phyloP scores from a whole-genome alignment of 2,113 vertebrate genomes.

The Apteryx mantelli region DNA sequence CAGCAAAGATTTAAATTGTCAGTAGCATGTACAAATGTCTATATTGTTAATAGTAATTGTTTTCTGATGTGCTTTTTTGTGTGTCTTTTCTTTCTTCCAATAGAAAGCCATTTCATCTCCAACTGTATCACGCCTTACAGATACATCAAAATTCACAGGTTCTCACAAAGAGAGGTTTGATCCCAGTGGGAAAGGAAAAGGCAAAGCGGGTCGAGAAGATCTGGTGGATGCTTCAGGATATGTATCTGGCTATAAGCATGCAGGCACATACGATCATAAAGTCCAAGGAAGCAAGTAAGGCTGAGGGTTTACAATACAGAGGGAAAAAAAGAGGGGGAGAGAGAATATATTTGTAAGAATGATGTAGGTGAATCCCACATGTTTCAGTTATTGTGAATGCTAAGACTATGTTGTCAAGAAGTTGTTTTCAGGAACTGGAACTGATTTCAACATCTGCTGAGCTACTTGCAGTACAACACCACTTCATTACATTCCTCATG shows the following conservation, averaged over 20 bases:
- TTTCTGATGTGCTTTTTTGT: neutral
- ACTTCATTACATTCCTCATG: slow-evolving; percentile 80
- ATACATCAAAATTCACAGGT: slow-evolving; percentile 93
- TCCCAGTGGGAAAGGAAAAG: slow-evolving; percentile 88
- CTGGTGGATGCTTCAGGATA: slow-evolving; percentile 92
- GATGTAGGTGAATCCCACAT: slow-evolving; percentile 49
- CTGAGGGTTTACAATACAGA: neutral
- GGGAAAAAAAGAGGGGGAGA: neutral
- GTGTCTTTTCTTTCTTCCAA: neutral
- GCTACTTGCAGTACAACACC: slow-evolving; percentile 59
- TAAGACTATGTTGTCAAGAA: slow-evolving; percentile 60
- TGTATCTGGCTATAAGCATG: slow-evolving; percentile 94
- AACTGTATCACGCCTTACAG: slow-evolving; percentile 93
- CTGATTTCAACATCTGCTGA: slow-evolving; percentile 68
- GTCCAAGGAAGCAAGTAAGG: slow-evolving; percentile 83
- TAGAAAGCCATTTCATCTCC: slow-evolving; percentile 93
- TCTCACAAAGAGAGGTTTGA: slow-evolving; percentile 98
- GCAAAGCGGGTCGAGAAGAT: slow-evolving; percentile 93
- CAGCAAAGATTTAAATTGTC: neutral
- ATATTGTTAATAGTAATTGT: neutral
- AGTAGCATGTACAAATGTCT: neutral
- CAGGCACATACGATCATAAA: slow-evolving; percentile 94
- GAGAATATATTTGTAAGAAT: slow-evolving; percentile 42
- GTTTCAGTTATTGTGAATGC: slow-evolving; percentile 57
- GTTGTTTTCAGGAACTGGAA: slow-evolving; percentile 73